Percentiles rank a stretch among this genome's conserved stretches.
phyloP scores from a whole-genome alignment of 2,113 vertebrate species.

The Hirundichthys speculiger region DNA sequence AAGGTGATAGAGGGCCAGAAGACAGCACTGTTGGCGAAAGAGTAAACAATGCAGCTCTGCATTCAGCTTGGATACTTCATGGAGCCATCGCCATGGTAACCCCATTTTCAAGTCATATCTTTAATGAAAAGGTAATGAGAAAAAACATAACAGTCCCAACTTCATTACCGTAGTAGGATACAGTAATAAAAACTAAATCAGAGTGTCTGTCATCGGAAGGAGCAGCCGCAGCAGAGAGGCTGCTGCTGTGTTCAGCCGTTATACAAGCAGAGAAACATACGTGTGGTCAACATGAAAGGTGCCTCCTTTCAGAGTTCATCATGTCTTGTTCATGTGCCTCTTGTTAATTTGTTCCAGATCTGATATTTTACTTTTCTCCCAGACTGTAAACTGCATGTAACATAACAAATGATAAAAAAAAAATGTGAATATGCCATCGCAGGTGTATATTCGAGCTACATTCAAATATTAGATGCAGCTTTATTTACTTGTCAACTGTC shows the following conservation, averaged over 20 bases:
- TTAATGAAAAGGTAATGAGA: slow-evolving; percentile 99
- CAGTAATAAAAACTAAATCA: slow-evolving; percentile 87
- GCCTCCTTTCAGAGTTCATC: slow-evolving; percentile 19
- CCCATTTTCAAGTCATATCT: slow-evolving; percentile 93
- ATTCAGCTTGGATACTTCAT: slow-evolving; percentile 85
- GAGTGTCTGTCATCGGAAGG: slow-evolving; percentile 81
- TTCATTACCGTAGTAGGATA: slow-evolving; percentile 88
- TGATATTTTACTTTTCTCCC: no score
- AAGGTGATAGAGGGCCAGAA: slow-evolving; percentile 36
- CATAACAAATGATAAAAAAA: no score
- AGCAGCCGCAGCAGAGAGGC: slow-evolving; percentile 57
- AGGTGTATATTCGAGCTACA: no score
- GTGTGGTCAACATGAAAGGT: slow-evolving; percentile 21
- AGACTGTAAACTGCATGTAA: no score
- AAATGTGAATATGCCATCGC: no score
- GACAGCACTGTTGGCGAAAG: slow-evolving; percentile 73
- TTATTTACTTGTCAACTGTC: no score
- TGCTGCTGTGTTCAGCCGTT: slow-evolving; percentile 8
- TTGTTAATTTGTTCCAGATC: not conserved
- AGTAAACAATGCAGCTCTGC: slow-evolving; percentile 90
- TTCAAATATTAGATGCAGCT: no score
- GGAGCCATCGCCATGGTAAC: slow-evolving; percentile 95
- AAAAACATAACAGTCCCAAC: slow-evolving; percentile 91
- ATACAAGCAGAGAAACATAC: slow-evolving; percentile 25
- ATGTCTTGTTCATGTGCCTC: not conserved